Conservation (phyloP, 2,797 vertebrate species). For the Tenualosa thibaudeaui region DNA sequence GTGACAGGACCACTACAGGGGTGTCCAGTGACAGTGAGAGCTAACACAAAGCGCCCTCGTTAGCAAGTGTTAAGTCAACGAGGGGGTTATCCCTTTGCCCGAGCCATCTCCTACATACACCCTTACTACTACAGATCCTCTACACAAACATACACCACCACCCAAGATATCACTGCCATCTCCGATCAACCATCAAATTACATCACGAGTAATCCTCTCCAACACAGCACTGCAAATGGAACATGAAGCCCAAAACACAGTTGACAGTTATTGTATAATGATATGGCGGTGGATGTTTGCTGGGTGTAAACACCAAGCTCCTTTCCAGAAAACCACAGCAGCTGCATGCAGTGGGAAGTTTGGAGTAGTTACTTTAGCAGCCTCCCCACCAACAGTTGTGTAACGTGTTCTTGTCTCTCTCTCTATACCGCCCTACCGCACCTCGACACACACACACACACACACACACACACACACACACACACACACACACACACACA, state of each 20-base stretch:
- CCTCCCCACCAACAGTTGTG: conserved; percentile 1
- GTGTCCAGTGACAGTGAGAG: conserved; percentile 2
- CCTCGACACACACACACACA: no score
- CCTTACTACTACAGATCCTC: neutral
- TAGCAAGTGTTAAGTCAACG: conserved; percentile 8
- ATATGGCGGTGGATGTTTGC: neutral
- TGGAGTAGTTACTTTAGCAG: neutral
- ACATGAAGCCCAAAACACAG: neutral
- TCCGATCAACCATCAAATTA: neutral
- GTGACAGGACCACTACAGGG: neutral
- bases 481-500: no score
- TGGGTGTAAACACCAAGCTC: neutral
- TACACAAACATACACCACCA: neutral
- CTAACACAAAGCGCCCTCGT: neutral
- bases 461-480: no score
- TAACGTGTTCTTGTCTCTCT: neutral
- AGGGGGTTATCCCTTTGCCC: neutral
- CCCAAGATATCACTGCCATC: neutral
- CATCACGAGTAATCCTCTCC: neutral
- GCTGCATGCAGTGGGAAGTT: neutral
- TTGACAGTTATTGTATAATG: conserved; percentile 7
- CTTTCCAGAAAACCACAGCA: neutral
- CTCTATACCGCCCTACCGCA: neutral
- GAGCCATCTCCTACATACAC: neutral
- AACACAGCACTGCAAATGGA: neutral